Percentiles rank a stretch among this genome's conserved stretches.
phyloP scores from a whole-genome alignment of 2,888 invertebrate genomes.

The Nemurella pictetii region DNA sequence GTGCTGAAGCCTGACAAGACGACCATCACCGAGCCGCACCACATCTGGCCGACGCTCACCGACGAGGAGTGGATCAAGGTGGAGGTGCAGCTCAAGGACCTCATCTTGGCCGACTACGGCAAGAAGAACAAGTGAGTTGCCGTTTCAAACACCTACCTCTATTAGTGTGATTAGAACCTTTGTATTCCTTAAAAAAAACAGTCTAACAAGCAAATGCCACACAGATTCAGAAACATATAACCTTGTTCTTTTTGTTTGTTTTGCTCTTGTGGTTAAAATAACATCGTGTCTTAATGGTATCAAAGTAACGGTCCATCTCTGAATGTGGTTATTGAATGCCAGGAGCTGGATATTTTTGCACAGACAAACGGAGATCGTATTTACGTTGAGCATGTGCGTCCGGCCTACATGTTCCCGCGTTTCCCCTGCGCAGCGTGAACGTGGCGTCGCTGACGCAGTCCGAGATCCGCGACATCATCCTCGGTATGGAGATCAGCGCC shows the following conservation, averaged over 20 bases:
- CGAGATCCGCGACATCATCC: slow-evolving; percentile 97
- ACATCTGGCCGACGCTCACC: slow-evolving; percentile 97
- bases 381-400: too few relatives aligned
- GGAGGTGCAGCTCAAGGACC: slow-evolving; percentile 96
- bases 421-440: slow-evolving; percentile 71
- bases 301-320: too few relatives aligned
- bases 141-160: not conserved
- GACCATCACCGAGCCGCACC: slow-evolving; percentile 97
- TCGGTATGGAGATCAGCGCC: slow-evolving; percentile 99
- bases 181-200: too few relatives aligned
- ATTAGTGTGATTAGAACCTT: not conserved
- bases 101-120: slow-evolving; percentile 98
- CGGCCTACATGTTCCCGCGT: too few relatives aligned
- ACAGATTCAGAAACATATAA: too few relatives aligned
- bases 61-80: slow-evolving; percentile 99
- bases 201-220: too few relatives aligned
- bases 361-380: too few relatives aligned
- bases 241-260: too few relatives aligned
- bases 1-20: slow-evolving; percentile 98
- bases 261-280: too few relatives aligned
- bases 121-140: slow-evolving; percentile 92
- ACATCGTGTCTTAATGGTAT: too few relatives aligned
- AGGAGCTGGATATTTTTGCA: too few relatives aligned
- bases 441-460: slow-evolving; percentile 98
- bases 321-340: too few relatives aligned